phyloP scores from a whole-genome alignment of 1,140 invertebrate genomes.

The Tetranychus cinnabarinus region DNA sequence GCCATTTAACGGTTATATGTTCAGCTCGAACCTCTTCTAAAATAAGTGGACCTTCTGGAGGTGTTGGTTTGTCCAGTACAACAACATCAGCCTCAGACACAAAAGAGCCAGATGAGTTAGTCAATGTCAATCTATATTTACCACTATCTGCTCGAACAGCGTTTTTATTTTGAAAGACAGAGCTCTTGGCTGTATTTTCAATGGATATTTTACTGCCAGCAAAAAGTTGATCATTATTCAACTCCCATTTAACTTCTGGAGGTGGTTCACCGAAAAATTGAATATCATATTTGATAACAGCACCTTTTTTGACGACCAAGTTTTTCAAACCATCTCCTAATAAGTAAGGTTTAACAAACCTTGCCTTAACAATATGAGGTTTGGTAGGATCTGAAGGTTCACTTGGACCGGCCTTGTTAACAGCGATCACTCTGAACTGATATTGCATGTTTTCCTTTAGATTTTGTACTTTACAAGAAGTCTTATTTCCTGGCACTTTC shows the following conservation, averaged over 20 bases:
- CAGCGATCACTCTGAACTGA: slow-evolving; percentile 80
- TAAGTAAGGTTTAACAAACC: slow-evolving; percentile 82
- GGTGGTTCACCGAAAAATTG: slow-evolving; percentile 89
- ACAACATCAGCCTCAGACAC: slow-evolving; percentile 30
- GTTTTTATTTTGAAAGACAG: slow-evolving; percentile 64
- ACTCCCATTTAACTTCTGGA: slow-evolving; percentile 58
- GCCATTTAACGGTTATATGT: slow-evolving; percentile 83
- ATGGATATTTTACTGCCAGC: slow-evolving; percentile 18
- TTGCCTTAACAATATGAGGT: slow-evolving; percentile 77
- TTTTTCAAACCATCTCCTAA: slow-evolving; percentile 59
- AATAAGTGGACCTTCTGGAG: slow-evolving; percentile 56
- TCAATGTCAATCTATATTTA: slow-evolving; percentile 59
- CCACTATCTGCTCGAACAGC: slow-evolving; percentile 64
- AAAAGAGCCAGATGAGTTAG: slow-evolving; percentile 12
- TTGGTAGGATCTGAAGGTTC: slow-evolving; percentile 82
- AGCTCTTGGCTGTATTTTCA: slow-evolving; percentile 44
- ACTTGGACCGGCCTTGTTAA: slow-evolving; percentile 84
- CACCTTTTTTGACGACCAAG: slow-evolving; percentile 76
- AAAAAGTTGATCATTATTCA: neutral
- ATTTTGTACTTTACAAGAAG: neutral
- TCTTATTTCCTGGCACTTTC: slow-evolving; percentile 5
- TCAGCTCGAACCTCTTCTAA: slow-evolving; percentile 64
- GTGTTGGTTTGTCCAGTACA: slow-evolving; percentile 63
- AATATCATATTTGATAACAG: slow-evolving; percentile 73
- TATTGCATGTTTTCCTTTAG: slow-evolving; percentile 84